Evolutionary conservation across 2,113 vertebrate species (phyloP).

Genomic region (Pan paniscus): DNA sequence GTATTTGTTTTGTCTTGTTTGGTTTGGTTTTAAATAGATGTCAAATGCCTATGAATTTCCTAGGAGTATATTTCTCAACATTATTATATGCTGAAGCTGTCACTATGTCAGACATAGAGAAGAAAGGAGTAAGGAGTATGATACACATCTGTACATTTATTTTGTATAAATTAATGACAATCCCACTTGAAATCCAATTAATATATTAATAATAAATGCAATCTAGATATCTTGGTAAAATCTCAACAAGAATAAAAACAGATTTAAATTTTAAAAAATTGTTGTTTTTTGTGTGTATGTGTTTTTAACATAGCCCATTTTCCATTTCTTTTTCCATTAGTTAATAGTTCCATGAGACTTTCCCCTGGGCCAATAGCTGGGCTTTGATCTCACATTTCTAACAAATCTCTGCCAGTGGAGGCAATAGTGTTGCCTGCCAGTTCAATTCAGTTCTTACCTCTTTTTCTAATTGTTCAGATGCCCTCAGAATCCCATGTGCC

Average conservation of each 20-base stretch:
- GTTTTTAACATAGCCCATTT: not conserved
- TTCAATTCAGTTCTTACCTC: not conserved
- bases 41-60: not conserved
- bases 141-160: not conserved
- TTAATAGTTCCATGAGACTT: not conserved
- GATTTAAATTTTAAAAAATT: not conserved
- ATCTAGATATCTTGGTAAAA: not conserved
- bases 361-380: not conserved
- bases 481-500: not conserved
- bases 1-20: not conserved
- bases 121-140: not conserved
- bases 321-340: not conserved
- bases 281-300: not conserved
- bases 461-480: not conserved
- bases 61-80: not conserved
- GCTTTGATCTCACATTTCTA: conserved; percentile 35
- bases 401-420: not conserved
- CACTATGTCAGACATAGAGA: not conserved
- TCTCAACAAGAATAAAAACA: not conserved
- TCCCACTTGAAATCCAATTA: not conserved
- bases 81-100: not conserved
- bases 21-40: not conserved
- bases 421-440: not conserved
- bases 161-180: not conserved
- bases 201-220: not conserved